phyloP scores from a whole-genome alignment of 35 echinoderm and acorn worm species.

The Apostichopus japonicus region DNA sequence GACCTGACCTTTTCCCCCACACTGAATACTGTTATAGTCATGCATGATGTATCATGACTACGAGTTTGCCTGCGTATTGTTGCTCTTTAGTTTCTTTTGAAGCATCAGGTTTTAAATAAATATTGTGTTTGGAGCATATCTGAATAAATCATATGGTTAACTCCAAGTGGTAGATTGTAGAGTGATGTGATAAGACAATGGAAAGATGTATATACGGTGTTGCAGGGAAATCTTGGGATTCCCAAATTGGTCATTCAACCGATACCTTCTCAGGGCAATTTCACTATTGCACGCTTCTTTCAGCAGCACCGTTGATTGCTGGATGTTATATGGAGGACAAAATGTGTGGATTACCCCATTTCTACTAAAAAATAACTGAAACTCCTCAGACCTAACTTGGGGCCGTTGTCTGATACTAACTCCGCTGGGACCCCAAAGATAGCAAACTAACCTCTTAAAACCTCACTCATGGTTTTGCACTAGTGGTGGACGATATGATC shows the following conservation, averaged over 20 bases:
- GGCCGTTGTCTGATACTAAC: constrained; percentile 84
- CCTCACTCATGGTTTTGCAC: constrained; percentile 55
- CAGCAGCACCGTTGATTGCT: constrained; percentile 65
- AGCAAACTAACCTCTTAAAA: constrained; percentile 56
- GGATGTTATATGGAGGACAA: constrained; percentile 56
- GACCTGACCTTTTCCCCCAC: background rate
- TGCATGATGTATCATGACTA: constrained; percentile 23
- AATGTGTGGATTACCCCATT: constrained; percentile 65
- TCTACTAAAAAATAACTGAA: constrained; percentile 52
- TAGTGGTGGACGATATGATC: constrained; percentile 60
- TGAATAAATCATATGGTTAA: constrained; percentile 28
- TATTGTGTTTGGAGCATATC: background rate
- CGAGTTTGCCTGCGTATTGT: background rate
- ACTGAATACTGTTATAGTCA: too few species aligned
- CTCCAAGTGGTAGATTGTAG: constrained; percentile 36
- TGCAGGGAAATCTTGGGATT: constrained; percentile 35
- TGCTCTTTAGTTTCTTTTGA: background rate
- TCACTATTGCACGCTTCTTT: constrained; percentile 70
- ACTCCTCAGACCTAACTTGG: constrained; percentile 68
- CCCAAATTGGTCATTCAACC: constrained; percentile 42
- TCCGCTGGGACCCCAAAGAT: constrained; percentile 65
- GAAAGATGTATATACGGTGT: constrained; percentile 46
- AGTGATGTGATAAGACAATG: constrained; percentile 53
- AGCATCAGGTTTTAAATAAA: constrained; percentile 16
- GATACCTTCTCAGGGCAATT: constrained; percentile 56